phyloP scores from a whole-genome alignment of 1,140 invertebrate species.

The Drosophila parvula region DNA sequence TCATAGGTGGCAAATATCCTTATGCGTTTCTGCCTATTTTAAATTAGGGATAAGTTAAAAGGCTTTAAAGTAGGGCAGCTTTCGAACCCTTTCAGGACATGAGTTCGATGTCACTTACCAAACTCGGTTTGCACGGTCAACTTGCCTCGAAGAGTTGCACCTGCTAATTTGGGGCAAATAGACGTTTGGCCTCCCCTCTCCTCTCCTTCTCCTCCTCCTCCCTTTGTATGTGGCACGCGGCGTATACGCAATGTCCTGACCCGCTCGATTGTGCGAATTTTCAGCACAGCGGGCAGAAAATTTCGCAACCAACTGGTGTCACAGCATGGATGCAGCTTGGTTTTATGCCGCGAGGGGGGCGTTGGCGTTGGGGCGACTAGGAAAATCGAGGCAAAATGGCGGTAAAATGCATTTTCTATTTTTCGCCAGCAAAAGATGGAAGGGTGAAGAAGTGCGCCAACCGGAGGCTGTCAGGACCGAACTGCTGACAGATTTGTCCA shows the following conservation, averaged over 20 bases:
- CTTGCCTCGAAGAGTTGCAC: conserved; percentile 9
- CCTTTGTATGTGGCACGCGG: conserved; percentile 32
- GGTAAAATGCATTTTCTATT: conserved; percentile 55
- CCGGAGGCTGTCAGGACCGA: conserved; percentile 24
- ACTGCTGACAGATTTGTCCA: conserved; percentile 39
- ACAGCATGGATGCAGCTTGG: conserved; percentile 14
- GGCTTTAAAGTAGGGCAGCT: no score
- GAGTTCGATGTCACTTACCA: not conserved
- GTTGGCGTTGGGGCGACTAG: no score
- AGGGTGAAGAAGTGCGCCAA: conserved; percentile 31
- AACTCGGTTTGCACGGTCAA: conserved; percentile 5
- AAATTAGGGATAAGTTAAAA: no score
- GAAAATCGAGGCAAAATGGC: conserved; percentile 7
- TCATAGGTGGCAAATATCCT: not conserved
- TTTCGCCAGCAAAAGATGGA: conserved; percentile 21
- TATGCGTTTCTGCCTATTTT: not conserved
- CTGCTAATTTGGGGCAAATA: conserved; percentile 54
- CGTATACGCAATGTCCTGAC: conserved; percentile 62
- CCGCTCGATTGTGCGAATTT: conserved; percentile 31
- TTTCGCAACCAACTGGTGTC: conserved; percentile 28
- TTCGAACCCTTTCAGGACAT: not conserved
- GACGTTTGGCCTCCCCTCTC: no score
- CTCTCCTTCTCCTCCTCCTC: no score
- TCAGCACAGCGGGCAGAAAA: conserved; percentile 29
- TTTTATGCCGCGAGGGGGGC: no score